phyloP scores from a whole-genome alignment of 1,140 invertebrate genomes.

The Drosophila pseudoananassae region DNA sequence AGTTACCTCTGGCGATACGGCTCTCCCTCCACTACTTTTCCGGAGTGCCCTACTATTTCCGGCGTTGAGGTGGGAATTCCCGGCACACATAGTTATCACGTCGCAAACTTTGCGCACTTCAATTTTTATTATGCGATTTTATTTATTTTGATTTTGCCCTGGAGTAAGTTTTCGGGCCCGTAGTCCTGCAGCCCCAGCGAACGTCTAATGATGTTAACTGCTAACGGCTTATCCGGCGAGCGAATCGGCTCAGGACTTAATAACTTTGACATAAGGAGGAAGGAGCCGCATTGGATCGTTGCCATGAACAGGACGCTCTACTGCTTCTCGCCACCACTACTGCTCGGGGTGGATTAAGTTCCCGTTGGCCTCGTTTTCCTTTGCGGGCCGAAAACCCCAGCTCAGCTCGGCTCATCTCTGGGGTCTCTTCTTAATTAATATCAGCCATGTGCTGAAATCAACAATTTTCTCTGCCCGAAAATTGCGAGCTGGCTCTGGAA shows the following conservation, averaged over 20 bases:
- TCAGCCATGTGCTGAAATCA: conserved; percentile 52
- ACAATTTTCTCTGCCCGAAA: conserved; percentile 35
- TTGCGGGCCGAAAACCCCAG: conserved; percentile 3
- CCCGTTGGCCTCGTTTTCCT: conserved; percentile 16
- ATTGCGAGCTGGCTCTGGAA: background rate
- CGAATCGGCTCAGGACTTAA: conserved; percentile 66
- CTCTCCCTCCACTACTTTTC: conserved; percentile 26
- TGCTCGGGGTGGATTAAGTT: conserved; percentile 12
- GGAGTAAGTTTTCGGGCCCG: conserved; percentile 55
- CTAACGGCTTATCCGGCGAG: conserved; percentile 63
- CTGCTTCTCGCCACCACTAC: background rate
- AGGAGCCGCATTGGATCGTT: conserved; percentile 27
- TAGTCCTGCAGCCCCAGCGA: background rate
- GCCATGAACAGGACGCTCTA: conserved; percentile 25
- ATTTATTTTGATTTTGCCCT: conserved; percentile 73
- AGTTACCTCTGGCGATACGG: conserved; percentile 43
- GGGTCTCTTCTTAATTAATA: conserved; percentile 67
- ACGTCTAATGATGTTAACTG: conserved; percentile 75
- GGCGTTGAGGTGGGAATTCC: conserved; percentile 22
- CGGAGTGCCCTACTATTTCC: background rate
- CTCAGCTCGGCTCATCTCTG: conserved; percentile 9
- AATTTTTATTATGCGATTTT: conserved; percentile 82
- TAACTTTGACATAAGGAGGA: conserved; percentile 43
- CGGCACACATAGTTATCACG: conserved; percentile 69
- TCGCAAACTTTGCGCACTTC: conserved; percentile 71